phyloP scores from a whole-genome alignment of 2,113 vertebrate genomes.

The Azemiops feae region DNA sequence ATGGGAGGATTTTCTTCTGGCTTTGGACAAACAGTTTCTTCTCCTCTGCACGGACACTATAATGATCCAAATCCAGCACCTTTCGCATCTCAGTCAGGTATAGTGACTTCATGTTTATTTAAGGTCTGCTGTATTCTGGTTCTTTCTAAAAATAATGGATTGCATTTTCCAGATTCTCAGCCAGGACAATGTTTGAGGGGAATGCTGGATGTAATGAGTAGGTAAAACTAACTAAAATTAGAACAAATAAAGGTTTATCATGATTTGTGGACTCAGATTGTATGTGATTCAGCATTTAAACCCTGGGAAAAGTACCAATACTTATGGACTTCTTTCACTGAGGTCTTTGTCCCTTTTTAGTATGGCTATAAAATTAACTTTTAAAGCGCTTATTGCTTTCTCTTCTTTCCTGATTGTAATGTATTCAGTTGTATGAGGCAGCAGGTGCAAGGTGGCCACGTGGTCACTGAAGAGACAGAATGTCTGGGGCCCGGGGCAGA shows the following conservation, averaged over 20 bases:
- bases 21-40: constrained; percentile 71
- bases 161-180: not conserved
- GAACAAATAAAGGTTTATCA: not conserved
- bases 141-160: not conserved
- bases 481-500: too few species aligned
- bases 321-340: not conserved
- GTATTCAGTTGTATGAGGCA: too few species aligned
- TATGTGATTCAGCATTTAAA: not conserved
- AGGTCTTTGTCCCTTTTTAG: not conserved
- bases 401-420: not conserved
- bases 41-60: constrained; percentile 82
- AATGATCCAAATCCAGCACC: constrained; percentile 73
- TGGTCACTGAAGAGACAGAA: too few species aligned
- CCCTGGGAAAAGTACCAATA: not conserved
- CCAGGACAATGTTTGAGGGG: not conserved
- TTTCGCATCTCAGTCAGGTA: constrained; percentile 77
- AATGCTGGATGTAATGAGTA: not conserved
- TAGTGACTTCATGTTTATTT: not conserved
- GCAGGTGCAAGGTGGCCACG: too few species aligned
- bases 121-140: not conserved
- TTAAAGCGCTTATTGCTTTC: not conserved
- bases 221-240: not conserved
- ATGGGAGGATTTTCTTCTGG: constrained; percentile 81
- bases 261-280: not conserved
- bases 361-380: not conserved